Conservation (phyloP, 2,888 invertebrate species). For the Trachelus iudaicus region DNA sequence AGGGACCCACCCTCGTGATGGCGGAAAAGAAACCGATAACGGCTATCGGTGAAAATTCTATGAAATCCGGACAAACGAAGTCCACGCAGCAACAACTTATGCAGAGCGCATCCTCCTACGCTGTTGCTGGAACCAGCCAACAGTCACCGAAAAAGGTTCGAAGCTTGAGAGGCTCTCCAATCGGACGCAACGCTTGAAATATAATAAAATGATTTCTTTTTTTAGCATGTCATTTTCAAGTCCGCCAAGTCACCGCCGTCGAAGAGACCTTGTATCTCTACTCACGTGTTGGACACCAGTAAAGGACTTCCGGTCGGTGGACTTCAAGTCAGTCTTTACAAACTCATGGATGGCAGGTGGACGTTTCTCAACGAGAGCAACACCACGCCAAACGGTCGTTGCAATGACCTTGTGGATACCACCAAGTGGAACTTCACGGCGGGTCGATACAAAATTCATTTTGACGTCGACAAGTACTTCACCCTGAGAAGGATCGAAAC, state of each 20-base stretch:
- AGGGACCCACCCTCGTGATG: constrained; percentile 40
- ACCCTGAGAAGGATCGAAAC: constrained; percentile 71
- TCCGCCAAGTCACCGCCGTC: constrained; percentile 8
- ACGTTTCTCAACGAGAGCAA: constrained; percentile 70
- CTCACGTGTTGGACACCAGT: constrained; percentile 80
- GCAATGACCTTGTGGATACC: constrained; percentile 72
- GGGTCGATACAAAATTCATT: constrained; percentile 81
- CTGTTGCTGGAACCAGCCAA: constrained; percentile 38
- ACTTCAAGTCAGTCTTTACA: constrained; percentile 76
- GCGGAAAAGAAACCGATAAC: constrained; percentile 26
- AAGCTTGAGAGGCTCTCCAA: neutral
- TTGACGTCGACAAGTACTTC: constrained; percentile 80
- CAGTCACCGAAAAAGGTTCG: constrained; percentile 38
- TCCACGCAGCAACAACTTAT: neutral
- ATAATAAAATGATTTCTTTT: neutral
- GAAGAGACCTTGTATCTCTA: constrained; percentile 73
- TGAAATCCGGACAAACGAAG: constrained; percentile 13
- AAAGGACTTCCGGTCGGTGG: constrained; percentile 76
- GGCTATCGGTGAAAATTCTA: constrained; percentile 20
- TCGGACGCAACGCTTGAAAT: neutral
- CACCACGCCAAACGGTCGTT: constrained; percentile 77
- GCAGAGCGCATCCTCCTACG: neutral
- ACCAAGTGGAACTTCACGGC: constrained; percentile 69
- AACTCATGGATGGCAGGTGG: constrained; percentile 75
- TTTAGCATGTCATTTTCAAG: constrained; percentile 18